Evolutionary conservation across 2,113 vertebrate genomes (phyloP), one percentile per base, ranked within the genome.

Genomic region (Ancistrus triradiatus): DNA sequence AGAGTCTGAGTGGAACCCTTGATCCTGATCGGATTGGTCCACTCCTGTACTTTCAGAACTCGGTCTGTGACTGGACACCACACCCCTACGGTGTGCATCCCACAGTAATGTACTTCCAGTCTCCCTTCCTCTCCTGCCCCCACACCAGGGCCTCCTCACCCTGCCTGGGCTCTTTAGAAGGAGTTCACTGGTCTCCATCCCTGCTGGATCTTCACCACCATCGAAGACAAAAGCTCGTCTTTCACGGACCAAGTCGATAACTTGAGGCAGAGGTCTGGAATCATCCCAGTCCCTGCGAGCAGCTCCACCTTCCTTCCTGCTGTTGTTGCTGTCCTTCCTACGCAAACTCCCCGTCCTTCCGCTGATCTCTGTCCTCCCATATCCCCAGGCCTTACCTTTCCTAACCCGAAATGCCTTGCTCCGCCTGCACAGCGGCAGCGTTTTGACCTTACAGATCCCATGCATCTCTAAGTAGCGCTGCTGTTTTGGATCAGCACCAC

Each of bases 381-480:
- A 84, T 28, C 88, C 83, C 88, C 88, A 90, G 1, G 83, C 87
- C 47, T 84, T 86, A 8, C 90, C 90, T 37, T 83, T 85, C 33
- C 86, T 79, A 24, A 91, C 78, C 63, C 89, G 86, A 50, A 90
- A 84, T 11, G 88, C 90, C 55, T 88, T 90, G 18, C 85, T 61
- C 59, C 86, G 77, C 63, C 86, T 83, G 44, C 89, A 88, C 15
- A 90, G 77, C 1, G 92, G 92, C 50, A 92, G 81, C 0, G 91
- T 93, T 66, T 85, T 89, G 31, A 90, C 91, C 70, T 89, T 89
- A 55, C 81, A 82, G 52, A 88, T 85, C 21, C 87, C 85, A 0
- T 85, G 84, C 85, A 90, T 85, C 70, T 86, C 88, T 68, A 87
- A 74, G 77, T 85, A 86, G 65, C 80, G 80, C 68, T 84, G 81